Evolutionary conservation across 1,140 invertebrate species (phyloP).

Genomic region (Luehdorfia chinensis): DNA sequence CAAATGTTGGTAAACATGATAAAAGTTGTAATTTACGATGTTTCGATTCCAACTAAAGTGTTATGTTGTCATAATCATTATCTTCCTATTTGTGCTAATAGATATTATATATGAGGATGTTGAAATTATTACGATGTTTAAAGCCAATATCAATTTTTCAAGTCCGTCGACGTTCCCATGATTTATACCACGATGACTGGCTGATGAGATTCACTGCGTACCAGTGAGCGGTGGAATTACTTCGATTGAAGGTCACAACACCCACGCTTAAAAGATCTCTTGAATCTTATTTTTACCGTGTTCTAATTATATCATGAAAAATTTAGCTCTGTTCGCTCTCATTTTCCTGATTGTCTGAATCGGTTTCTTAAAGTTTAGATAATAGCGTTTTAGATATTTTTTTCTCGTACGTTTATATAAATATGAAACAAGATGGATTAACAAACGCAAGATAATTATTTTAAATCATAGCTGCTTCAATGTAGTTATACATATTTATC

Average conservation of each 20-base stretch:
- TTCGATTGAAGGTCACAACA: conserved; percentile 52
- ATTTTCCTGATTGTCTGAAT: too few species aligned
- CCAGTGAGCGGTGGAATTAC: conserved; percentile 33
- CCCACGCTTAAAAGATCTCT: conserved; percentile 54
- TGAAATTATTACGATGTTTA: conserved; percentile 3
- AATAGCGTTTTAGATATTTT: too few species aligned
- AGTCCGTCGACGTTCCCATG: conserved; percentile 20
- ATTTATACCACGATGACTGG: conserved; percentile 22
- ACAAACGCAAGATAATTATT: too few species aligned
- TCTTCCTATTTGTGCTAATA: conserved; percentile 34
- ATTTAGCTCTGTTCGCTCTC: conserved; percentile 22
- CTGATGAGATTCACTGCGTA: conserved; percentile 31
- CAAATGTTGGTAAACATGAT: conserved; percentile 36
- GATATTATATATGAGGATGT: neutral
- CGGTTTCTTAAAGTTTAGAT: too few species aligned
- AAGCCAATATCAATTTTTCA: conserved; percentile 2
- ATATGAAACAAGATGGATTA: too few species aligned
- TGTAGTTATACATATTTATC: too few species aligned
- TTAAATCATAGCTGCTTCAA: too few species aligned
- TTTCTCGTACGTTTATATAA: too few species aligned
- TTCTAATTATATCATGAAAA: conserved; percentile 55
- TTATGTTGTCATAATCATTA: conserved; percentile 34
- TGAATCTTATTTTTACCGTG: conserved; percentile 52
- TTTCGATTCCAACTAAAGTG: too few species aligned
- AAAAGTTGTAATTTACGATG: conserved; percentile 35